These are phyloP conservation scores for Hippopotamyrus pictus DNA, from an alignment of 2,797 vertebrate species.

Conservation along the genomic window DNA sequence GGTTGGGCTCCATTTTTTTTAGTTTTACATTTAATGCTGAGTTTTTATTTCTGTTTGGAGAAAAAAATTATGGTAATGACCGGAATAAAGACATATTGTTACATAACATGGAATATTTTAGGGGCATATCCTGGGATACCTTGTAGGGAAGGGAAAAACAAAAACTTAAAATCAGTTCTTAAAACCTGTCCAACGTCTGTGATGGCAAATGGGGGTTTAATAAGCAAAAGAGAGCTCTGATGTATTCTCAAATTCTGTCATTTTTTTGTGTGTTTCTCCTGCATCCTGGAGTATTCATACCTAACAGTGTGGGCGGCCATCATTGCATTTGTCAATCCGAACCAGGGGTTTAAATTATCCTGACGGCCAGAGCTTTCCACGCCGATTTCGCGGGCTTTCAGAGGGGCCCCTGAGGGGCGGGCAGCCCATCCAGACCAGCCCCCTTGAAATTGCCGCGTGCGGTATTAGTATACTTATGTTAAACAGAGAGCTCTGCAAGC, in stretches of 20 bases:
- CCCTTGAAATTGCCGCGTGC: background rate
- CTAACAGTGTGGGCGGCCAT: background rate
- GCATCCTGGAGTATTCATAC: background rate
- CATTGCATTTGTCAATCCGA: background rate
- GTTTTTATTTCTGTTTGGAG: background rate
- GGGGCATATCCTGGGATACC: background rate
- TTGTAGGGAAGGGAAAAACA: background rate
- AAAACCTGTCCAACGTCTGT: background rate
- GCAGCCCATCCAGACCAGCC: background rate
- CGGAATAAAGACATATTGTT: background rate
- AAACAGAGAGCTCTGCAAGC: background rate
- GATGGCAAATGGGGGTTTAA: background rate
- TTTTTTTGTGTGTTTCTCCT: background rate
- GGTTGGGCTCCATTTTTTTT: background rate
- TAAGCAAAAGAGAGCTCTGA: background rate
- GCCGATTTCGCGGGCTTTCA: background rate
- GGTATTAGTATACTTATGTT: background rate
- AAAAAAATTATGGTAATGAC: background rate
- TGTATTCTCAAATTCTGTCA: background rate
- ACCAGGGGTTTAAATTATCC: background rate
- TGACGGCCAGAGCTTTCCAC: background rate
- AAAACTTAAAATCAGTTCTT: background rate
- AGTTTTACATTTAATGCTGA: constrained; percentile 5
- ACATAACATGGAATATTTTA: background rate
- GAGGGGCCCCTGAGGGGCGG: background rate